Evolutionary conservation across 2,113 vertebrate genomes (phyloP).

Genomic region (Crotalus helleri): DNA sequence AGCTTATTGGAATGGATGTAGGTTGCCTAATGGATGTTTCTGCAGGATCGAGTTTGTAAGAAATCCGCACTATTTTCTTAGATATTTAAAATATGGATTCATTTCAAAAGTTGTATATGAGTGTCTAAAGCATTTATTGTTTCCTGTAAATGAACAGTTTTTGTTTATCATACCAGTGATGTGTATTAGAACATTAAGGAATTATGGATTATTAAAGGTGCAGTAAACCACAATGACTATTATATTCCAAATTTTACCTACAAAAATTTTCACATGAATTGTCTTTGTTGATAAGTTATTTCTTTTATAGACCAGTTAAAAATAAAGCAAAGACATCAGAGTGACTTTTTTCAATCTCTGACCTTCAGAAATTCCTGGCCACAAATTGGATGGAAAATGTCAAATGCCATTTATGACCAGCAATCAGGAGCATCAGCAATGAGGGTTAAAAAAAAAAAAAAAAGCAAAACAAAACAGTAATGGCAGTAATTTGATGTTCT

Average conservation of each 20-base stretch:
- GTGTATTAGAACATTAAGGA: not conserved
- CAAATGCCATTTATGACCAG: not conserved
- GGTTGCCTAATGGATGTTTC: conserved; percentile 12
- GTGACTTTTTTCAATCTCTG: not conserved
- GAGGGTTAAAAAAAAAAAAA: no score
- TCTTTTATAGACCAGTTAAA: not conserved
- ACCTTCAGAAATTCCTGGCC: not conserved
- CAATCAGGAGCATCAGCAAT: not conserved
- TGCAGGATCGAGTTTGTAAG: conserved; percentile 11
- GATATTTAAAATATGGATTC: not conserved
- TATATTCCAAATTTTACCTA: not conserved
- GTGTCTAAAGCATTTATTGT: conserved; percentile 33
- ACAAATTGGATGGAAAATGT: not conserved
- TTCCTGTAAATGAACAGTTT: conserved; percentile 27
- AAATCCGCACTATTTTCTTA: not conserved
- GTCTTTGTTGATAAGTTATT: not conserved
- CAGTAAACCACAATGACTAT: not conserved
- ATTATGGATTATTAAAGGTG: not conserved
- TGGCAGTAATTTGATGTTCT: not conserved
- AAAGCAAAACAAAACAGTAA: not conserved
- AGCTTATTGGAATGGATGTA: conserved; percentile 40
- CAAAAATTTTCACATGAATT: not conserved
- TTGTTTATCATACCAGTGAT: not conserved
- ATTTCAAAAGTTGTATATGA: conserved; percentile 11
- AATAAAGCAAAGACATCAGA: not conserved